These are phyloP conservation scores for Callorhinus ursinus DNA, from an alignment of 2,113 vertebrate species.

Conservation along the genomic window DNA sequence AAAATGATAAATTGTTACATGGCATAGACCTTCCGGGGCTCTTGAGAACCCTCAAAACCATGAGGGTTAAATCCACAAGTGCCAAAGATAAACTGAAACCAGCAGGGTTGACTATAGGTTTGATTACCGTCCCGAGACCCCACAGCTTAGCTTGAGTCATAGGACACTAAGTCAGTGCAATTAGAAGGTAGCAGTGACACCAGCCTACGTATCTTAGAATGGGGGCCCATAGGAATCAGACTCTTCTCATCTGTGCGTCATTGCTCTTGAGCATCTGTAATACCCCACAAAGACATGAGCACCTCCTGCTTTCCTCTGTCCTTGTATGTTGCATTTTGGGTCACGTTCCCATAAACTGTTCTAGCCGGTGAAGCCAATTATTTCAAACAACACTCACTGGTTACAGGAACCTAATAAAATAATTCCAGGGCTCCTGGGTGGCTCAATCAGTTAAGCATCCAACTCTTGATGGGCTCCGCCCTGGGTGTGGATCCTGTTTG, in stretches of 20 bases:
- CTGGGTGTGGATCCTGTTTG: neutral
- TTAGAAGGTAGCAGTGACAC: neutral
- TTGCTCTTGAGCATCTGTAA: neutral
- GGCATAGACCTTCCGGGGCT: neutral
- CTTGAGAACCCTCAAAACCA: neutral
- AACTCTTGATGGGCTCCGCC: neutral
- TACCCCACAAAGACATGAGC: neutral
- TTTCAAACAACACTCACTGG: neutral
- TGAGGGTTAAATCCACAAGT: neutral
- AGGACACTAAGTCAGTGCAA: neutral
- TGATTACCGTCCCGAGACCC: accelerated
- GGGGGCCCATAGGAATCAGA: neutral
- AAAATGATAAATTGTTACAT: neutral
- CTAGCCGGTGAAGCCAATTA: neutral
- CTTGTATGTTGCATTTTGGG: neutral
- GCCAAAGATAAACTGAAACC: neutral
- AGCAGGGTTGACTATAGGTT: neutral
- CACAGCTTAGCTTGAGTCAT: neutral
- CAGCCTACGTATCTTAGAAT: too few relatives aligned
- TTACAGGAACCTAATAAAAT: neutral
- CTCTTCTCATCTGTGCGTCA: neutral
- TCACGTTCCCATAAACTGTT: neutral
- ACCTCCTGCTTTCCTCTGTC: neutral
- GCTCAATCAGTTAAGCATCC: neutral
- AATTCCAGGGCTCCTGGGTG: neutral